Base-by-base conservation (phyloP, 2,797 vertebrate species). In the Phoeniculus purpureus region DNA sequence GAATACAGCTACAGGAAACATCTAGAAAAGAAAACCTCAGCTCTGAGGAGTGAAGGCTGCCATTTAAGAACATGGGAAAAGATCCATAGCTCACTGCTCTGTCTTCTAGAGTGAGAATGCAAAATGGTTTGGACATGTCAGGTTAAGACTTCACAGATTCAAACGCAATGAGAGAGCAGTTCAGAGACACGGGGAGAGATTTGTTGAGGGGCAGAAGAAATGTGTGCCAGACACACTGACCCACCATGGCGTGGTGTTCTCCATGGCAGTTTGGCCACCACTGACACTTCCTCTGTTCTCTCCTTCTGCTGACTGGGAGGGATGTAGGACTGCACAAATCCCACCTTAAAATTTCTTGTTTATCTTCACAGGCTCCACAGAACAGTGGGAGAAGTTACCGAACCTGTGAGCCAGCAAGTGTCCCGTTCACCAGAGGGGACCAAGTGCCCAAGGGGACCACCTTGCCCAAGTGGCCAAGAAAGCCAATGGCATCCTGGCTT, bases 241-340 rank as follows among this genome's bases (percentile, higher is more conserved):
- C 61, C 13, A 73, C 18, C 7, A n/a, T 2, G 21, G 17, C 31
- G 19, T 8, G 31, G 45, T 7, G n/a, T 15, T 37, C 64, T 58
- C 62, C 32, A 3, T 5, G 13, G 60, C 0, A 0, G 37, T 1
- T 26, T 22, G 34, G 43, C 10, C 64, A 45, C 40, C 15, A 9
- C 5, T 22, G 60, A 65, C 52, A 20, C 26, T 48, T 50, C 6
- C 47, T 58, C 40, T 31, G 50, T 43, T 10, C 27, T 34, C 16
- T n/a, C 0, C 15, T 51, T 25, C 62, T 90, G 59, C 31, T 78
- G 55, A 11, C 31, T 26, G 18, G 2, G 0, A 18, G 27, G 64
- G 48, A 81, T n/a, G 20, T 18, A 52, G 45, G 14, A 62, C n/a
- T 73, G 65, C 50, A 54, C 31, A 73, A 93, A 84, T n/a, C 25